These are phyloP conservation scores for Callorhinus ursinus DNA, from an alignment of 2,113 vertebrate genomes.

Conservation along the genomic window DNA sequence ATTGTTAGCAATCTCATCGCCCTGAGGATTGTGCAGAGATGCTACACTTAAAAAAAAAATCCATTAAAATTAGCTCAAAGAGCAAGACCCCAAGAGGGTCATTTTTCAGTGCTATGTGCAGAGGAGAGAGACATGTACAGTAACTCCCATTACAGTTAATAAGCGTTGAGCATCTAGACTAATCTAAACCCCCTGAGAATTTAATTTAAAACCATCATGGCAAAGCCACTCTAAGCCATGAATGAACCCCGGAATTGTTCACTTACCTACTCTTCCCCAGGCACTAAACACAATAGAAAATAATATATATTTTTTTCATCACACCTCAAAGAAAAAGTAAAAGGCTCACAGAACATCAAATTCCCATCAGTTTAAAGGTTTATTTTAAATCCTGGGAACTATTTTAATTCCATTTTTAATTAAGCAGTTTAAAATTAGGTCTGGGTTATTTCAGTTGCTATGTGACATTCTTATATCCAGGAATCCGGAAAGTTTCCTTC, in stretches of 20 bases:
- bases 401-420: slow-evolving; percentile 51
- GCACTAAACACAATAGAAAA: slow-evolving; percentile 50
- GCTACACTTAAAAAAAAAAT: neutral
- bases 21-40: neutral
- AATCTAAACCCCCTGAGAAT: neutral
- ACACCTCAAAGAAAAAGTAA: neutral
- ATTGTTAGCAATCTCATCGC: neutral
- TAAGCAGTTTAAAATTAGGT: neutral
- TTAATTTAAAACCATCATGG: slow-evolving; percentile 38
- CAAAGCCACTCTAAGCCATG: slow-evolving; percentile 20
- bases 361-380: slow-evolving; percentile 53
- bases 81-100: slow-evolving; percentile 27
- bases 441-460: neutral
- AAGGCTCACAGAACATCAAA: slow-evolving; percentile 34
- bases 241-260: neutral
- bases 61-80: slow-evolving; percentile 65
- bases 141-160: slow-evolving; percentile 25
- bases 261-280: neutral
- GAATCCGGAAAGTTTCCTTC: neutral
- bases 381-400: neutral
- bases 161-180: slow-evolving; percentile 25
- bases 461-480: neutral
- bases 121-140: neutral
- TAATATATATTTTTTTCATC: neutral
- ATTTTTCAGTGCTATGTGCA: slow-evolving; percentile 29